A percentile compares a stretch with the other conserved stretches of the same genome.
Conservation (phyloP, 2,888 invertebrate genomes). For the Mythimna albipuncta region DNA sequence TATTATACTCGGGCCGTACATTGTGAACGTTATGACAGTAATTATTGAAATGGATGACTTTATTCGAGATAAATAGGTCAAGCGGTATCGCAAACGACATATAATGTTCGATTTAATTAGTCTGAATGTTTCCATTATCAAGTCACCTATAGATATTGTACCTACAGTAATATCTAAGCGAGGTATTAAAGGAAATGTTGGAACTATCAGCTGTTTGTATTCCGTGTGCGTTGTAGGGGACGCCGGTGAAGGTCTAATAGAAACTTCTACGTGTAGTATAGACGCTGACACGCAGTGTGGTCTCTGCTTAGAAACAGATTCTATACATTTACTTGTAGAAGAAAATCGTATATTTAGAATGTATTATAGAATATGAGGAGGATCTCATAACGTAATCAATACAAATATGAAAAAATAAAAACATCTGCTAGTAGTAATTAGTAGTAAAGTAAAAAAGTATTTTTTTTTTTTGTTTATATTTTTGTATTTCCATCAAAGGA, state of each 20-base stretch:
- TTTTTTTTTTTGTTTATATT: no score
- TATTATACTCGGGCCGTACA: conserved; percentile 77
- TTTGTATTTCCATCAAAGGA: no score
- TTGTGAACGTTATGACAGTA: conserved; percentile 82
- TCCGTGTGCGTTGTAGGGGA: conserved; percentile 28
- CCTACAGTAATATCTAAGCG: conserved; percentile 30
- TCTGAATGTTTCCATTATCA: conserved; percentile 84
- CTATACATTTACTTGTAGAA: conserved; percentile 3
- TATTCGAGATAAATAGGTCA: conserved; percentile 87
- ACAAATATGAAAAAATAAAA: no score
- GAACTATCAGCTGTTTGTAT: conserved; percentile 47
- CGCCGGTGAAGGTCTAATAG: conserved; percentile 30
- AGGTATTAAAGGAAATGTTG: conserved; percentile 43
- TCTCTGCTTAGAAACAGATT: conserved; percentile 14
- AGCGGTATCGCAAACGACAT: conserved; percentile 83
- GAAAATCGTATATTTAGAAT: background rate
- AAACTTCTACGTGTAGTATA: conserved; percentile 6
- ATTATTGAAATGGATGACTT: conserved; percentile 89
- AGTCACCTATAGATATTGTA: conserved; percentile 52
- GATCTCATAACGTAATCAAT: background rate
- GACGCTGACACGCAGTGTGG: conserved; percentile 30
- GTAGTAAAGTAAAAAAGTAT: no score
- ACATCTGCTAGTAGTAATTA: no score
- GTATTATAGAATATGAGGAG: background rate
- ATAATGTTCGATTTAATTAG: conserved; percentile 88